Conservation (phyloP, 2,797 vertebrate genomes). For the Syncerus caffer region DNA sequence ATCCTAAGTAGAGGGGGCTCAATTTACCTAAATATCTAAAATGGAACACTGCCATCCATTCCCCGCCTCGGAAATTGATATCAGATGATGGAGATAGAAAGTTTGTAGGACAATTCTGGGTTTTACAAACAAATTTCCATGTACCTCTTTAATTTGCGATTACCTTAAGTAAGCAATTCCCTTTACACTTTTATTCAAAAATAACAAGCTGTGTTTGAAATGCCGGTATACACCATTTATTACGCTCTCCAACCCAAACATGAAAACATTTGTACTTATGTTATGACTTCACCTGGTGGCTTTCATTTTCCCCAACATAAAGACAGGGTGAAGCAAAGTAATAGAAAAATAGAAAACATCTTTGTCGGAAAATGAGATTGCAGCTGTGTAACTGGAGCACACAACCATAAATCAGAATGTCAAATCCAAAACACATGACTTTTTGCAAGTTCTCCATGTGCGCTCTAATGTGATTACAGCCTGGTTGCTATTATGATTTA, state of each 20-base stretch:
- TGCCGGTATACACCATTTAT: conserved; percentile 78
- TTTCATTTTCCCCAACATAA: conserved; percentile 85
- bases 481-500: conserved; percentile 99
- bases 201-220: conserved; percentile 81
- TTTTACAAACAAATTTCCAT: conserved; percentile 77
- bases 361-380: conserved; percentile 90
- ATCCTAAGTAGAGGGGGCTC: background rate
- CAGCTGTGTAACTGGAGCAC: conserved; percentile 94
- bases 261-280: conserved; percentile 84
- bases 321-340: conserved; percentile 86
- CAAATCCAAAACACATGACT: conserved; percentile 98
- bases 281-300: conserved; percentile 85
- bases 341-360: conserved; percentile 88
- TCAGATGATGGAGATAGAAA: conserved; percentile 74
- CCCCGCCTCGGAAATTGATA: conserved; percentile 55
- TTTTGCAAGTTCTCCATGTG: conserved; percentile 96
- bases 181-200: conserved; percentile 76
- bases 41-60: conserved; percentile 58
- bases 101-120: conserved; percentile 73
- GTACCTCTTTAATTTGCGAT: conserved; percentile 72
- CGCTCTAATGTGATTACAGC: conserved; percentile 98
- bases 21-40: conserved; percentile 55
- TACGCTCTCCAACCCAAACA: conserved; percentile 83
- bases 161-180: conserved; percentile 77
- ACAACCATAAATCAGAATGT: conserved; percentile 90